Evolutionary conservation across 2,113 vertebrate species (phyloP).

Genomic region (Choloepus hoffmanni): DNA sequence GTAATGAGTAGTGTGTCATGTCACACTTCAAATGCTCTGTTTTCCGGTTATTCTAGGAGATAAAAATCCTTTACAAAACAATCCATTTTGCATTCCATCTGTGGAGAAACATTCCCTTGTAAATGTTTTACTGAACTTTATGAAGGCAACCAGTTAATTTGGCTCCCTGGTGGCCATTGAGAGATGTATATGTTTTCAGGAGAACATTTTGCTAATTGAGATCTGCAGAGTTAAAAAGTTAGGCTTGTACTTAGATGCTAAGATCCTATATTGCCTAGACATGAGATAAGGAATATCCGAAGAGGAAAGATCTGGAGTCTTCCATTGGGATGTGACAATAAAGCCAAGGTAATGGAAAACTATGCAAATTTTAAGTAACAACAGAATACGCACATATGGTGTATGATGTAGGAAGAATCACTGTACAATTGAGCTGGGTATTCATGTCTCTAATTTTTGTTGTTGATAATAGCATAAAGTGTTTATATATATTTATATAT

Average conservation of each 20-base stretch:
- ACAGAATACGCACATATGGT: not conserved
- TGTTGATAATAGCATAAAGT: not conserved
- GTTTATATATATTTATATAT: not conserved
- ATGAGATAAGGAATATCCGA: not conserved
- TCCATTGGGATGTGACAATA: not conserved
- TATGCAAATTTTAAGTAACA: not conserved
- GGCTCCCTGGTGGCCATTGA: conserved; percentile 46
- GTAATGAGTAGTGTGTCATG: conserved; percentile 17
- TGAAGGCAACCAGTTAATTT: conserved; percentile 50
- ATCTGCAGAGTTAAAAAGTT: conserved; percentile 50
- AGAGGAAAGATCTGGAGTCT: not conserved
- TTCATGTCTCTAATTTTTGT: not conserved
- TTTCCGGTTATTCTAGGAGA: conserved; percentile 55
- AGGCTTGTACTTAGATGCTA: not conserved
- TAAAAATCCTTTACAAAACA: conserved; percentile 59
- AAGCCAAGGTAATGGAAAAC: not conserved
- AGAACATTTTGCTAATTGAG: conserved; percentile 72
- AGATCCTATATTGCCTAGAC: not conserved
- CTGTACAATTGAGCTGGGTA: not conserved
- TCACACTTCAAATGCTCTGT: not conserved
- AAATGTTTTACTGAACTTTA: conserved; percentile 73
- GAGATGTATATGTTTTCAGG: conserved; percentile 50
- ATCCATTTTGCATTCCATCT: conserved; percentile 60
- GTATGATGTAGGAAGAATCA: not conserved
- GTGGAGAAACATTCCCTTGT: conserved; percentile 20